Evolutionary conservation across 1,140 invertebrate genomes (phyloP).

Genomic region (Bombus waltoni): DNA sequence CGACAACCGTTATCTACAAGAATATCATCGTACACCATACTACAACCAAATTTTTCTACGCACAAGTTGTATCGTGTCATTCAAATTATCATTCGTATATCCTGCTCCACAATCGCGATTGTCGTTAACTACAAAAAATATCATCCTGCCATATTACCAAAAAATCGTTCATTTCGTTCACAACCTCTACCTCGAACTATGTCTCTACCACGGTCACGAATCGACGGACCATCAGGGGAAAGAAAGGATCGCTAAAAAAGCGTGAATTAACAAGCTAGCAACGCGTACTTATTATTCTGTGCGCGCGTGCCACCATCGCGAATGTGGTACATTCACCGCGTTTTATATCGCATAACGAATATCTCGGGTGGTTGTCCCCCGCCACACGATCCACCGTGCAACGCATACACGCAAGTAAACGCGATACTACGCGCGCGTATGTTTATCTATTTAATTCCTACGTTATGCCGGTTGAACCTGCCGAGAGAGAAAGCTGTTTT

Average conservation of each 20-base stretch:
- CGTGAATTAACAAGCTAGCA: constrained; percentile 48
- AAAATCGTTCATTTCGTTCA: too few relatives aligned
- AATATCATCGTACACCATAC: too few relatives aligned
- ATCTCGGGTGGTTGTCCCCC: constrained; percentile 43
- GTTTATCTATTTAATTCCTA: constrained; percentile 81
- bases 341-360: constrained; percentile 73
- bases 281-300: constrained; percentile 22
- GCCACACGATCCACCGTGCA: neutral
- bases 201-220: too few relatives aligned
- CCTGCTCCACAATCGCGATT: too few relatives aligned
- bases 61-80: too few relatives aligned
- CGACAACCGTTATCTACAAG: too few relatives aligned
- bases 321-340: constrained; percentile 60
- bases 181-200: too few relatives aligned
- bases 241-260: constrained; percentile 17
- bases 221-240: neutral
- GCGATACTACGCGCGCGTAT: constrained; percentile 69
- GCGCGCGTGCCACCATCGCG: constrained; percentile 32
- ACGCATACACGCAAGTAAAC: constrained; percentile 48
- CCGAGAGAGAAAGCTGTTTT: constrained; percentile 81
- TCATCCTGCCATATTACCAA: too few relatives aligned
- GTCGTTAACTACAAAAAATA: too few relatives aligned
- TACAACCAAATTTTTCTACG: too few relatives aligned
- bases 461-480: constrained; percentile 77
- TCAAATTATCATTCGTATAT: too few relatives aligned